Evolutionary conservation across 2,113 vertebrate genomes (phyloP), one percentile per base, ranked within the genome.

Genomic region (Salvator merianae): DNA sequence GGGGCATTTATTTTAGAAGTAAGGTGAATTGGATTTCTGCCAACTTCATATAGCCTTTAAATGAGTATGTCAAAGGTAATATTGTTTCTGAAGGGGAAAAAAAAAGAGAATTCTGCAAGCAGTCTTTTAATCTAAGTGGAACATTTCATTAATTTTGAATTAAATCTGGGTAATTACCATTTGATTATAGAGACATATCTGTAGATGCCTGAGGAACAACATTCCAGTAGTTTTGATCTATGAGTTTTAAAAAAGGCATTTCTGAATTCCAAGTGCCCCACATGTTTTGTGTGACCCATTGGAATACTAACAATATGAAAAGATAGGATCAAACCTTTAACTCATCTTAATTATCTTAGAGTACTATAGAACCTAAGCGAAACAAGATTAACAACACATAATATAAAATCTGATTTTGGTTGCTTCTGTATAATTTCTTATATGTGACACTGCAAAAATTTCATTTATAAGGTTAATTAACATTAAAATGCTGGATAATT

Each of bases 11-110:
- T 86, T 86, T 93, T 88, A 90, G 73, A 85, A 65, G 90, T 91
- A 88, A 89, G 91, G 86, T 93, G 76, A 84, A 93, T 92, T 94
- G 91, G 87, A 93, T 95, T 95, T 94, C 86, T 95, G 90, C 85
- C 89, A 88, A 88, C 88, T 91, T 34, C 0, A 85, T 94, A 68
- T 89, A 83, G 88, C 94, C 88, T 76, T 69, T 92, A 93, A 95
- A 94, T 95, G 92, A 93, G 83, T 87, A 88, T 93, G 91, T 95
- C 93, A 94, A 66, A 92, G 82, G 68, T 86, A 89, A 93, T 95
- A 83, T 85, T 90, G 84, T 80, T 89, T 92, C 92, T 94, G 79
- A 90, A 93, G 43, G 13, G 16, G 43, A 53, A 36, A 18, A 69
- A 72, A 10, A 38, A 50, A 68, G 34, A 93, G 91, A 82, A 87